Percentiles rank a stretch among this genome's conserved stretches.
phyloP scores from a whole-genome alignment of 30 jellyfish, hydroid and myxozoan genomes.

The Pseudorhiza aurosa region DNA sequence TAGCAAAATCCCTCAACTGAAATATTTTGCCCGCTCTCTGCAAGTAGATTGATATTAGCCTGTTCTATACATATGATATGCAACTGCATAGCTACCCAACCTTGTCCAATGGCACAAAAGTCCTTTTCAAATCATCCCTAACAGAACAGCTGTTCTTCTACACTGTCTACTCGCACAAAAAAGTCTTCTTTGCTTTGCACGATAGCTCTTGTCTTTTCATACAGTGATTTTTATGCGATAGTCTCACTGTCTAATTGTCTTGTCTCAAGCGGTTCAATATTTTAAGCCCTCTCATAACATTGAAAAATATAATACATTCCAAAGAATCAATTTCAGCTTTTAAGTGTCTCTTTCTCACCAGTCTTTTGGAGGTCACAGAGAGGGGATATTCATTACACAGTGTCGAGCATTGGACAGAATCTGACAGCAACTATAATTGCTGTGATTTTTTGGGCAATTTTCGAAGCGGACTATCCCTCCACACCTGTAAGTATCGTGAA shows the following conservation, averaged over 20 bases:
- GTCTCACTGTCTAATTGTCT: neutral
- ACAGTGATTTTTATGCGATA: neutral
- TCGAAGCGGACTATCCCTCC: neutral
- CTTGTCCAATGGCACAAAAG: too few species aligned
- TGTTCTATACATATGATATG: too few species aligned
- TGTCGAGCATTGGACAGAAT: slow-evolving; percentile 77
- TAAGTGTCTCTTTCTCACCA: neutral
- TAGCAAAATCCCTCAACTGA: too few species aligned
- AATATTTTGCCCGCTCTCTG: too few species aligned
- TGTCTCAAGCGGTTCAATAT: neutral
- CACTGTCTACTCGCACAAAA: too few species aligned
- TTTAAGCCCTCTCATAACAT: neutral
- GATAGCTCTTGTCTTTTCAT: too few species aligned
- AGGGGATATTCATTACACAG: slow-evolving; percentile 60
- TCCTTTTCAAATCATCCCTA: too few species aligned
- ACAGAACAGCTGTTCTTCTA: too few species aligned
- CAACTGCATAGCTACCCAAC: too few species aligned
- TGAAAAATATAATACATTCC: neutral
- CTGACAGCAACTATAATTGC: slow-evolving; percentile 52
- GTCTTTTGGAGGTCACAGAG: slow-evolving; percentile 80
- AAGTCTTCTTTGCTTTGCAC: too few species aligned
- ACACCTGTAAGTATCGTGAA: slow-evolving; percentile 39
- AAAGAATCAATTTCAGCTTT: too few species aligned
- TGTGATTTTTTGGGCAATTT: slow-evolving; percentile 19
- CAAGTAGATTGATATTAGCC: too few species aligned